These are phyloP conservation scores for Thymelicus acteon DNA, from an alignment of 2,888 invertebrate species.

Conservation along the genomic window DNA sequence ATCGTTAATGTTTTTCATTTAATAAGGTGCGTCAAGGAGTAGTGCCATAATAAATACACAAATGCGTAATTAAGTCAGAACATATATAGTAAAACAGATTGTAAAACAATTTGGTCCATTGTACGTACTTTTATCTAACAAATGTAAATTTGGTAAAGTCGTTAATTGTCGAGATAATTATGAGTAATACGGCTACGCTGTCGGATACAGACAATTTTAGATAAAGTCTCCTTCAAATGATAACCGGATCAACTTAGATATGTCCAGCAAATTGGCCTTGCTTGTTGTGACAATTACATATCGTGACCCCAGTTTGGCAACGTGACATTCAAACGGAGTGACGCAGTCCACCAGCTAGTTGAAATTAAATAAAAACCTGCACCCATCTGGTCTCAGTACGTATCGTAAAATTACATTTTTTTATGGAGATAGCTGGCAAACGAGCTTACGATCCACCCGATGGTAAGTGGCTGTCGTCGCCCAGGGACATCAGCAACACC, in stretches of 20 bases:
- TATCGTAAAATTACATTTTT: neutral
- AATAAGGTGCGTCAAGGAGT: no score
- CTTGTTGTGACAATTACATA: constrained; percentile 56
- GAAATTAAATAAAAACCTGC: neutral
- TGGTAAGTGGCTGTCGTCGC: no score
- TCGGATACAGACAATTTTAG: constrained; percentile 37
- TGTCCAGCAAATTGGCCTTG: constrained; percentile 56
- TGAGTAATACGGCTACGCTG: constrained; percentile 10
- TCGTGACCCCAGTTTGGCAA: constrained; percentile 39
- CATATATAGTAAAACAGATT: no score
- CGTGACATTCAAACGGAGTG: neutral
- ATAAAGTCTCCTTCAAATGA: constrained; percentile 42
- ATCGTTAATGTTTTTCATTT: no score
- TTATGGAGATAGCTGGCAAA: no score
- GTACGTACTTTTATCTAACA: neutral
- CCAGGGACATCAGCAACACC: no score
- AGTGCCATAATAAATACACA: no score
- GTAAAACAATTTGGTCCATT: neutral
- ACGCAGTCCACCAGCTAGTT: neutral
- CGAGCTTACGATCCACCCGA: no score
- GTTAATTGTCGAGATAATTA: neutral
- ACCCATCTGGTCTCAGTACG: neutral
- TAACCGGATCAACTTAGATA: constrained; percentile 60
- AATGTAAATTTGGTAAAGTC: constrained; percentile 14
- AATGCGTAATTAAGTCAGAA: no score